phyloP scores from a whole-genome alignment of 2,888 invertebrate genomes.

The Caenorhabditis sinica region DNA sequence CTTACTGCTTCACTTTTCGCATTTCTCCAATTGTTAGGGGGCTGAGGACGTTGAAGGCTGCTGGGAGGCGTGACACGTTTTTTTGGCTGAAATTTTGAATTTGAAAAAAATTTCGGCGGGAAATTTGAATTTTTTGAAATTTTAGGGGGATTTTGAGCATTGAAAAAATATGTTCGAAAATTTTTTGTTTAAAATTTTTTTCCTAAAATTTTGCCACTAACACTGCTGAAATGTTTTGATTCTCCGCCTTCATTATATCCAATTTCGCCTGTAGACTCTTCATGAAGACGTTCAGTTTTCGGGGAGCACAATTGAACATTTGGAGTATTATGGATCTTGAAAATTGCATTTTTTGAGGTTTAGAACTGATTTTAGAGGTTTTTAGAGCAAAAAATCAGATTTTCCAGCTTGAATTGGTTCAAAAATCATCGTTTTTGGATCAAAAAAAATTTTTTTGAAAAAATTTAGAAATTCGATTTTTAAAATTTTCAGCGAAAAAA shows the following conservation, averaged over 20 bases:
- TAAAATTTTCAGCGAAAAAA: no score
- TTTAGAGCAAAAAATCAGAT: not conserved
- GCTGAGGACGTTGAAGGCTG: constrained; percentile 74
- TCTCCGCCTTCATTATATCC: constrained; percentile 72
- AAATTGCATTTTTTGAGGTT: not conserved
- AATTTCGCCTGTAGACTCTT: constrained; percentile 78
- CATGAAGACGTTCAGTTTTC: constrained; percentile 75
- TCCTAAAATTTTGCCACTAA: not conserved
- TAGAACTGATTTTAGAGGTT: not conserved
- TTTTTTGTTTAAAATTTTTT: not conserved
- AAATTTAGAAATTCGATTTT: not conserved
- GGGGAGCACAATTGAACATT: constrained; percentile 76
- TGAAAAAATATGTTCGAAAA: not conserved
- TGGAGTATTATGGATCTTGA: constrained; percentile 69
- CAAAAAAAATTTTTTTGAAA: not conserved
- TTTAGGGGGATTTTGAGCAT: not conserved
- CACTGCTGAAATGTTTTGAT: constrained; percentile 27
- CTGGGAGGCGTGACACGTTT: constrained; percentile 65
- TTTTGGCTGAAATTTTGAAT: no score
- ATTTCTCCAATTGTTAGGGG: constrained; percentile 77
- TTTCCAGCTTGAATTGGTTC: not conserved
- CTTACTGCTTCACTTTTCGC: constrained; percentile 70
- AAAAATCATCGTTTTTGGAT: no score
- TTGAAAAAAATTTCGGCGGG: not conserved
- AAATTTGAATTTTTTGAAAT: not conserved